phyloP scores from a whole-genome alignment of 2,113 vertebrate species.

The Bos indicus region DNA sequence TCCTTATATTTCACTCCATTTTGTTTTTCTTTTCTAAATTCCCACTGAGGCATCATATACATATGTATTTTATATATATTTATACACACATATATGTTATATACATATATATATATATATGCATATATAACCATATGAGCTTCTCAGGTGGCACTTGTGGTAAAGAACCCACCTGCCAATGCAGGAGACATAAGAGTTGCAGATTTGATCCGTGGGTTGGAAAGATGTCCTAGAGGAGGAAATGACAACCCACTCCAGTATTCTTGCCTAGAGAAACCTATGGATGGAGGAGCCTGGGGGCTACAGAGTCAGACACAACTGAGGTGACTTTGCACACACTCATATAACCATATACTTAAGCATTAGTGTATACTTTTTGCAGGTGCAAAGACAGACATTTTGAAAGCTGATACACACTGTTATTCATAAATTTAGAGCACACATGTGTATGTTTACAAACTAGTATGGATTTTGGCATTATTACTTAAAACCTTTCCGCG shows the following conservation, averaged over 20 bases:
- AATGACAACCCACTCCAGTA: neutral
- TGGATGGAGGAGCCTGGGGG: neutral
- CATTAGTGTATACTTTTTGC: neutral
- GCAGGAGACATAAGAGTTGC: neutral
- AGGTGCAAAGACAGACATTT: neutral
- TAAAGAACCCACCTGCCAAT: neutral
- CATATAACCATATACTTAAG: neutral
- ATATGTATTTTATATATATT: neutral
- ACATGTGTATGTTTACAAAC: neutral
- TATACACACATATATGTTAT: neutral
- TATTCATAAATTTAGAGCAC: neutral
- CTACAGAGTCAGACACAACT: neutral
- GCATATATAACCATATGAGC: neutral
- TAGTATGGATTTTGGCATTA: neutral
- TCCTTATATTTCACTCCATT: neutral
- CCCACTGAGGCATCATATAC: neutral
- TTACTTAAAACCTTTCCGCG: neutral
- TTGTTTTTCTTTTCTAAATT: slow-evolving; percentile 13
- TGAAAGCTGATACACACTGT: neutral
- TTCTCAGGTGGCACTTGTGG: neutral
- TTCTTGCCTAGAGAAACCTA: neutral
- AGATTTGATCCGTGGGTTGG: neutral
- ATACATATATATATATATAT: neutral
- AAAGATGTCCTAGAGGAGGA: neutral
- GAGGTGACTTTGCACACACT: neutral